Evolutionary conservation across 2,888 invertebrate species (phyloP), one percentile per base, ranked within the genome.

Genomic region (Aleiodes testaceus): DNA sequence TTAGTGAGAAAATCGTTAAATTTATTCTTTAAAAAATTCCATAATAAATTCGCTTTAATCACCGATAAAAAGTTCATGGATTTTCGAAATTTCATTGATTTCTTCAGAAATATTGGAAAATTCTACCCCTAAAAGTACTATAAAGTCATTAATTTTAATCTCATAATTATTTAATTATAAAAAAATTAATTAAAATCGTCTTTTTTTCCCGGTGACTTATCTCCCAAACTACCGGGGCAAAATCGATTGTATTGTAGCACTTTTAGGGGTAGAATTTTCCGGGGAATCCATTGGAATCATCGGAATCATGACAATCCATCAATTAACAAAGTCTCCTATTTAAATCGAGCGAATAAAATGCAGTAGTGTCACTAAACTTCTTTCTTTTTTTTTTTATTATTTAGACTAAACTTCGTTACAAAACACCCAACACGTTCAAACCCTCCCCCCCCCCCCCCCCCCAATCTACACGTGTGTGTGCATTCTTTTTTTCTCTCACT

Each of bases 381-480:
- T n/a, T n/a, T n/a, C n/a, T n/a, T n/a, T n/a, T n/a, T n/a, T n/a
- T n/a, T n/a, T n/a, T n/a, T n/a, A n/a, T n/a, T n/a, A n/a, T n/a
- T n/a, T n/a, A n/a, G n/a, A n/a, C n/a, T n/a, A n/a, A 77, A 76
- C 69, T 75, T 76, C 72, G 74, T 77, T 76, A 75, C 73, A 74
- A 74, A 76, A 77, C 78, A 77, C 74, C 72, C 68, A 75, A 74
- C 72, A 79, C 75, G 66, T 69, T 75, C 66, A 74, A 59, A 59
- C 42, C 14, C 42, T 59, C 42, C 42, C n/a, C 9, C 16, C 59
- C 59, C 59, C 36, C 36, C 42, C 59, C 45, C 42, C 45, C 22
- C 65, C 75, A 72, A 68, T 59, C 68, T 66, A n/a, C 64, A 63
- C 65, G 6, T 44, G 14, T 26, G 61, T 61, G 22, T 61, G 18